Evolutionary conservation across 2,888 invertebrate genomes (phyloP).

Genomic region (Dyspetes luteomarginatus): DNA sequence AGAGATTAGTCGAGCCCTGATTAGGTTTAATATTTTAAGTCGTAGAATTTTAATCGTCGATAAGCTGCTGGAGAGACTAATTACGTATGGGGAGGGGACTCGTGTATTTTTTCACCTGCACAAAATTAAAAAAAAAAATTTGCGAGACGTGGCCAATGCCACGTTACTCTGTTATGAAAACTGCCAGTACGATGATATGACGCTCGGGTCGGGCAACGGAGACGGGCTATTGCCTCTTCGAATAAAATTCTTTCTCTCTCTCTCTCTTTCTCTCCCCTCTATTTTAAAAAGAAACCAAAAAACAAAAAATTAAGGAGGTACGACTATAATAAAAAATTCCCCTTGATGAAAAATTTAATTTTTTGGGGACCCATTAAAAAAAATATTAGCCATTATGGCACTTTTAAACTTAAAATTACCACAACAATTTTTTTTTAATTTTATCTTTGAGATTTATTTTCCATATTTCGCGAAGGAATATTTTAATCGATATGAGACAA

Average conservation of each 20-base stretch:
- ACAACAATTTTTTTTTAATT: no score
- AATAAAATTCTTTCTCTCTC: slow-evolving; percentile 26
- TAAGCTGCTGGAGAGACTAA: slow-evolving; percentile 28
- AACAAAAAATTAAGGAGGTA: slow-evolving; percentile 9
- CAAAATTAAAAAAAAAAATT: slow-evolving; percentile 42
- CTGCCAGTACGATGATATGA: slow-evolving; percentile 61
- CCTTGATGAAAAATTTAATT: no score
- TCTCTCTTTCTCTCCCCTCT: slow-evolving; percentile 29
- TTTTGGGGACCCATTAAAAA: no score
- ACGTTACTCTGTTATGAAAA: slow-evolving; percentile 40
- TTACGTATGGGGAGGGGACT: slow-evolving; percentile 29
- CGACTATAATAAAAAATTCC: no score
- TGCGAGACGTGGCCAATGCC: slow-evolving; percentile 38
- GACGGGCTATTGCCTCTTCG: slow-evolving; percentile 45
- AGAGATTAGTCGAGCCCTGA: slow-evolving; percentile 39
- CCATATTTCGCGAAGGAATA: no score
- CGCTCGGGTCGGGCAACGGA: slow-evolving; percentile 52
- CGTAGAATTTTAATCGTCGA: slow-evolving; percentile 39
- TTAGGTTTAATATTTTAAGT: slow-evolving; percentile 33
- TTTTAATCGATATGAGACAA: no score
- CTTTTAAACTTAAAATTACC: no score
- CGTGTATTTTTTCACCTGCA: slow-evolving; percentile 67
- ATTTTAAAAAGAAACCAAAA: slow-evolving; percentile 14
- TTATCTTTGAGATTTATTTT: no score
- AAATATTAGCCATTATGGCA: no score